Percentiles rank a stretch among this genome's conserved stretches.
Evolutionary conservation across 2,113 vertebrate genomes (phyloP).

Genomic region (Ochotona princeps): DNA sequence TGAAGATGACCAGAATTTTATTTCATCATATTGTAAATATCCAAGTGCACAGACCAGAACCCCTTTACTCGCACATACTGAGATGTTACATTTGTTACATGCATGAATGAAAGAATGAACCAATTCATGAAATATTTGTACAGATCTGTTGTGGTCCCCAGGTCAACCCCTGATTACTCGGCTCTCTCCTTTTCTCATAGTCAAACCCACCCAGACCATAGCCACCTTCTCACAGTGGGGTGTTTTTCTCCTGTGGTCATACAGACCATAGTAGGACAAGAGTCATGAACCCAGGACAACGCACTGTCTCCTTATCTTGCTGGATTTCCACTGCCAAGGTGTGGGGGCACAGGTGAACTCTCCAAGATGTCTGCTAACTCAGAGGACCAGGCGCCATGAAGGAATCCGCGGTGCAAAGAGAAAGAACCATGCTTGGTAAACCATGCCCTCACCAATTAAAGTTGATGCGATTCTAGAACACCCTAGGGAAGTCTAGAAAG

Average conservation of each 20-base stretch:
- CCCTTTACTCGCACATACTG: background rate
- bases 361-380: background rate
- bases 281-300: background rate
- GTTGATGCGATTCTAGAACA: background rate
- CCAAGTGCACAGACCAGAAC: background rate
- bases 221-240: background rate
- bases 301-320: background rate
- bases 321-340: background rate
- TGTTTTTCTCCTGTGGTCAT: background rate
- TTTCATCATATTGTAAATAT: background rate
- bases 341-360: background rate
- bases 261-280: background rate
- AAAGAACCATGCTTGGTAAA: background rate
- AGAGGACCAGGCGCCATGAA: background rate
- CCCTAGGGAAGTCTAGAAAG: background rate
- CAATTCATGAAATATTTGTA: background rate
- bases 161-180: background rate
- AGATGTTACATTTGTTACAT: background rate
- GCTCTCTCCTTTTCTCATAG: background rate
- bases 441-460: too few relatives aligned
- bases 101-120: background rate
- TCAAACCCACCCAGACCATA: background rate
- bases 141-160: background rate
- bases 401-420: accelerated
- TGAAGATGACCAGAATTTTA: constrained; percentile 39